phyloP scores from a whole-genome alignment of 1,140 invertebrate species.

The Ephestia elutella region DNA sequence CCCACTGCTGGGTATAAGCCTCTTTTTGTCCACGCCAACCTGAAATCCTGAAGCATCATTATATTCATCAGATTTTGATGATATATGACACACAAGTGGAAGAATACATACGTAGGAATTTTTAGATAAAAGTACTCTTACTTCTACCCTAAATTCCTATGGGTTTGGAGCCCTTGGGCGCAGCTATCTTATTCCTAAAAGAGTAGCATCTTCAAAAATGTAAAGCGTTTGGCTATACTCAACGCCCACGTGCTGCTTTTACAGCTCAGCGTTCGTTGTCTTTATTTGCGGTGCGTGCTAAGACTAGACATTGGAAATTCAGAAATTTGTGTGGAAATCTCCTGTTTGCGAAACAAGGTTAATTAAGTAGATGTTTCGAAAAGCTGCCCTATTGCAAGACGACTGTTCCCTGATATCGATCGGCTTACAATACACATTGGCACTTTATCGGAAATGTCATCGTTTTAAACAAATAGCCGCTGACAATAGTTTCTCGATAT shows the following conservation, averaged over 20 bases:
- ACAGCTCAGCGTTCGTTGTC: not conserved
- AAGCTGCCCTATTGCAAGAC: not conserved
- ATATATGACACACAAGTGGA: too few relatives aligned
- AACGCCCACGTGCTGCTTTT: not conserved
- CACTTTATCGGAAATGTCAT: slow-evolving; percentile 1
- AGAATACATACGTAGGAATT: too few relatives aligned
- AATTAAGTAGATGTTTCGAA: not conserved
- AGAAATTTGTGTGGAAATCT: not conserved
- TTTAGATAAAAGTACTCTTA: too few relatives aligned
- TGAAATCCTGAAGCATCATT: too few relatives aligned
- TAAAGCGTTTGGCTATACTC: not conserved
- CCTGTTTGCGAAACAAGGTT: not conserved
- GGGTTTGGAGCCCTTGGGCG: too few relatives aligned
- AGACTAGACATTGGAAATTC: not conserved
- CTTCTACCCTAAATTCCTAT: too few relatives aligned
- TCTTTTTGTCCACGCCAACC: too few relatives aligned
- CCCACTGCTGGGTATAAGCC: too few relatives aligned
- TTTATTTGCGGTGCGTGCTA: not conserved
- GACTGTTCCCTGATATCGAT: not conserved
- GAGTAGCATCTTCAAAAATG: too few relatives aligned
- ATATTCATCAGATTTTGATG: too few relatives aligned
- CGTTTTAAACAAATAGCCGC: slow-evolving; percentile 3
- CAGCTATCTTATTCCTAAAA: too few relatives aligned
- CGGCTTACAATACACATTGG: slow-evolving; percentile 1
- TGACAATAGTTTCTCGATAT: not conserved